These are phyloP conservation scores for Cryptocephalus moraei DNA, from an alignment of 2,888 invertebrate genomes.

Conservation along the genomic window DNA sequence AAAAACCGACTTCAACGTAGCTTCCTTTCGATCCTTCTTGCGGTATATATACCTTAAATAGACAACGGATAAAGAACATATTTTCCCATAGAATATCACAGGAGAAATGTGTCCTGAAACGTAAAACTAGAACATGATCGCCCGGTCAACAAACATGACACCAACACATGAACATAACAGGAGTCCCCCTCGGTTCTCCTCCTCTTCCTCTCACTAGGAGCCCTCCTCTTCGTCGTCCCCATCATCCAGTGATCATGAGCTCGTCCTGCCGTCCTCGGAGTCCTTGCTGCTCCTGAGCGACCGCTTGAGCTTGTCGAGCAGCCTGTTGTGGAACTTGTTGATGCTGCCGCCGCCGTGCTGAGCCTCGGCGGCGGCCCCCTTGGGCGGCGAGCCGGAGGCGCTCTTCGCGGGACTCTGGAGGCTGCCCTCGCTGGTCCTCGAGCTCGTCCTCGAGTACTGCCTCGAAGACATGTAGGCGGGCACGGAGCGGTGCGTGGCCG, in stretches of 20 bases:
- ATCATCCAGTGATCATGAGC: constrained; percentile 41
- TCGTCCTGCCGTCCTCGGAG: constrained; percentile 34
- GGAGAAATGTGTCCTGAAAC: too few species aligned
- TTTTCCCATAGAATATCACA: too few species aligned
- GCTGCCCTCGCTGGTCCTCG: constrained; percentile 52
- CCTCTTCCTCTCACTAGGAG: too few species aligned
- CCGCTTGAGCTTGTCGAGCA: constrained; percentile 68
- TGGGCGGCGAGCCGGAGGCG: constrained; percentile 55
- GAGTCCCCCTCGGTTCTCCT: too few species aligned
- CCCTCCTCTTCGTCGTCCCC: too few species aligned
- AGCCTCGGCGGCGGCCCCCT: constrained; percentile 37
- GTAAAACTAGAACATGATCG: too few species aligned
- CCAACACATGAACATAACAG: too few species aligned
- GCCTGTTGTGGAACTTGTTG: constrained; percentile 70
- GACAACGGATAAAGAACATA: too few species aligned
- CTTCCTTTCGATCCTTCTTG: too few species aligned
- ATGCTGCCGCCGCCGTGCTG: constrained; percentile 47
- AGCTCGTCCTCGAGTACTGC: constrained; percentile 48
- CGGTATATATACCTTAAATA: too few species aligned
- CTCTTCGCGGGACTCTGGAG: constrained; percentile 58
- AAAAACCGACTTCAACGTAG: too few species aligned
- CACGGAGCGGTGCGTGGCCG: constrained; percentile 51
- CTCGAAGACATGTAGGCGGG: constrained; percentile 52
- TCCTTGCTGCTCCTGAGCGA: constrained; percentile 47
- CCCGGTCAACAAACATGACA: too few species aligned